Evolutionary conservation across 2,888 invertebrate species (phyloP).

Genomic region (Synergus japonicus): DNA sequence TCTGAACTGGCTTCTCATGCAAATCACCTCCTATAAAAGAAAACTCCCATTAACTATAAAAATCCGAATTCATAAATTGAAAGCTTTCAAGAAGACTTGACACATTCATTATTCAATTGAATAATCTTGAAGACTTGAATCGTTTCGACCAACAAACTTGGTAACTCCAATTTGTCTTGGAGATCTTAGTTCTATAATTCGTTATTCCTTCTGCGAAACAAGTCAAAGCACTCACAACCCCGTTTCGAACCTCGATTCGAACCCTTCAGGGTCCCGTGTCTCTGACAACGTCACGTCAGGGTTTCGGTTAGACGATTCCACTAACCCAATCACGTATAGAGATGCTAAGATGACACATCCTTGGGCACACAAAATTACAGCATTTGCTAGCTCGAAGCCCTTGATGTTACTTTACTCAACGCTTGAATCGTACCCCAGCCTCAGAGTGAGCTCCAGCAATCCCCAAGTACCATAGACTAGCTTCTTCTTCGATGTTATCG

Average conservation of each 20-base stretch:
- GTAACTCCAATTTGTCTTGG: background rate
- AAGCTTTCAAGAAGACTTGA: slow-evolving; percentile 24
- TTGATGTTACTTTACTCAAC: slow-evolving; percentile 65
- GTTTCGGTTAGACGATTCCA: slow-evolving; percentile 63
- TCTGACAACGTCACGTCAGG: slow-evolving; percentile 43
- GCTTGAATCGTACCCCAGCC: slow-evolving; percentile 27
- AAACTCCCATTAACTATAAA: background rate
- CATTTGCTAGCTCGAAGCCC: slow-evolving; percentile 68
- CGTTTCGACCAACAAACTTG: slow-evolving; percentile 7
- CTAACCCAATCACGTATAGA: slow-evolving; percentile 63
- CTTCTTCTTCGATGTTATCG: slow-evolving; percentile 32
- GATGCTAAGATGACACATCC: slow-evolving; percentile 64
- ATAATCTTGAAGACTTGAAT: background rate
- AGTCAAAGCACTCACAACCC: slow-evolving; percentile 27
- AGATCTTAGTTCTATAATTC: slow-evolving; percentile 15
- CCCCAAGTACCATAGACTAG: slow-evolving; percentile 3
- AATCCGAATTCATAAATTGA: slow-evolving; percentile 44
- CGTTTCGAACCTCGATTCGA: background rate
- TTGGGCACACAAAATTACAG: slow-evolving; percentile 67
- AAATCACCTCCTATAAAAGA: background rate
- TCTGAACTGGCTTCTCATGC: slow-evolving; percentile 8
- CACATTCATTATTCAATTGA: background rate
- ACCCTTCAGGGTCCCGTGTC: slow-evolving; percentile 15
- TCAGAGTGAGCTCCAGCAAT: slow-evolving; percentile 23
- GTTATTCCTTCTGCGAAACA: slow-evolving; percentile 22